These are phyloP conservation scores for Arvicanthis niloticus DNA, from an alignment of 2,113 vertebrate species.

Conservation along the genomic window DNA sequence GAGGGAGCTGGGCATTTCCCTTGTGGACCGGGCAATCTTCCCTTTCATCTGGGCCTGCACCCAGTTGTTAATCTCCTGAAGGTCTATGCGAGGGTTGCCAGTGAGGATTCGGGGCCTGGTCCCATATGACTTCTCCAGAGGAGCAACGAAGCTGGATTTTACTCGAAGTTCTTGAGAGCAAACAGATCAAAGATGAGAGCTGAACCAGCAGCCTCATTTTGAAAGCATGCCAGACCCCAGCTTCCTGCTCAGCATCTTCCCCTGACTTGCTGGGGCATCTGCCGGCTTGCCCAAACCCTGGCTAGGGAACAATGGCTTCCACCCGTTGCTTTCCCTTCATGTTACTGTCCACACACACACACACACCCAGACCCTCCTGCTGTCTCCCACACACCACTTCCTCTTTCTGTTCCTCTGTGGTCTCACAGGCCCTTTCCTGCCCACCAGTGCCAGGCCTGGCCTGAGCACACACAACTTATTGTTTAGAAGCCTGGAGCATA, in stretches of 20 bases:
- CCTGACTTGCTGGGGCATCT: neutral
- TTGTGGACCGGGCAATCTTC: constrained; percentile 89
- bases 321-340: neutral
- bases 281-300: neutral
- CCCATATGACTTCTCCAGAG: constrained; percentile 93
- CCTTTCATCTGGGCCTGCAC: constrained; percentile 91
- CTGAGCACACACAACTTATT: neutral
- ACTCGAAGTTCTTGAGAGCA: constrained; percentile 89
- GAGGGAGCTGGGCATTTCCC: constrained; percentile 85
- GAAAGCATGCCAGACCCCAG: neutral
- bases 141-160: constrained; percentile 89
- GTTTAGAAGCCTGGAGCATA: neutral
- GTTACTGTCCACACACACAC: neutral
- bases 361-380: neutral
- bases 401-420: constrained; percentile 56
- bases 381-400: constrained; percentile 31
- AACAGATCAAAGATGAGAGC: neutral
- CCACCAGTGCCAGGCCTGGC: constrained; percentile 11
- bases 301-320: neutral
- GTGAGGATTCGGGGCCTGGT: constrained; percentile 88
- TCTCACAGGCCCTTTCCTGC: neutral
- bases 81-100: constrained; percentile 88
- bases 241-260: constrained; percentile 34
- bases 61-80: constrained; percentile 94
- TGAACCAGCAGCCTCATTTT: neutral